Conservation (phyloP, 2,888 invertebrate genomes). For the Bombylius major region DNA sequence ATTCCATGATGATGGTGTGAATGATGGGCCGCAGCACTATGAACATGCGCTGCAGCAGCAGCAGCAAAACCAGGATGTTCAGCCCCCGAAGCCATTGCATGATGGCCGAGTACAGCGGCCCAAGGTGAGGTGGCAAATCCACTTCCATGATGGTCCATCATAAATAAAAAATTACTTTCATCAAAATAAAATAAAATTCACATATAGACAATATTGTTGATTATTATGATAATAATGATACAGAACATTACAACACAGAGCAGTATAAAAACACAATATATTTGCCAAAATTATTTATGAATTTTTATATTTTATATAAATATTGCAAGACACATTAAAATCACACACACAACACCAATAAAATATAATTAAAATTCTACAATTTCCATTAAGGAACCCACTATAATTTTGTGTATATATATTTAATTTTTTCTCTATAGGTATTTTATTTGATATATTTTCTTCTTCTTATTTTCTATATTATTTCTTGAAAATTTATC, state of each 20-base stretch:
- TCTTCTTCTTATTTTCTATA: no score
- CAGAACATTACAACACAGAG: not conserved
- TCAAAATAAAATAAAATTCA: not conserved
- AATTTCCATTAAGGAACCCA: no score
- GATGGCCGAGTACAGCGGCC: slow-evolving; percentile 62
- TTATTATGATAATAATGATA: not conserved
- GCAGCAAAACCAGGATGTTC: slow-evolving; percentile 24
- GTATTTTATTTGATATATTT: no score
- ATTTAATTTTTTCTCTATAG: no score
- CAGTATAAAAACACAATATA: no score
- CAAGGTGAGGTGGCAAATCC: slow-evolving; percentile 65
- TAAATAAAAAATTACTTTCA: slow-evolving; percentile 2
- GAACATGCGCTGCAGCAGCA: slow-evolving; percentile 39
- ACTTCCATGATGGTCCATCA: slow-evolving; percentile 66
- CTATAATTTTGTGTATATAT: no score
- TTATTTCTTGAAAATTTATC: no score
- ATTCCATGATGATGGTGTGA: slow-evolving; percentile 47
- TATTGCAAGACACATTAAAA: no score
- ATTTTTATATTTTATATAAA: no score
- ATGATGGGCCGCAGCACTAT: slow-evolving; percentile 37
- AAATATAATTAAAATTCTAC: no score
- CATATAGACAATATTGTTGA: not conserved
- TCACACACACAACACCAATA: no score
- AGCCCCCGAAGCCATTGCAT: slow-evolving; percentile 30
- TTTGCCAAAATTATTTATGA: no score